These are phyloP conservation scores for Nasalis larvatus DNA, from an alignment of 2,113 vertebrate genomes.

Conservation along the genomic window DNA sequence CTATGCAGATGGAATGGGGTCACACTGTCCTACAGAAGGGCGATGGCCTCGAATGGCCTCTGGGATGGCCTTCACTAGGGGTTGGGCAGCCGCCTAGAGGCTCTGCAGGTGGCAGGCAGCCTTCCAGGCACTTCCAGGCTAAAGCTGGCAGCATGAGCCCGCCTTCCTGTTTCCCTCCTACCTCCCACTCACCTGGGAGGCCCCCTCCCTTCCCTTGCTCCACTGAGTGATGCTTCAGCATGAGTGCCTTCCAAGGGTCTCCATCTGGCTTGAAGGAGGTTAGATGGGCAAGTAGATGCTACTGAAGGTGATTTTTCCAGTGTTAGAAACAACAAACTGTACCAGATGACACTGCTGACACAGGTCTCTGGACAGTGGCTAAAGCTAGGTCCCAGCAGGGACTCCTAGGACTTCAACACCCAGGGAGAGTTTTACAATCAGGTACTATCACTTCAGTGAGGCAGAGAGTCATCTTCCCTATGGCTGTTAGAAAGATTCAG, in stretches of 20 bases:
- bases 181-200: background rate
- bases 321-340: constrained; percentile 73
- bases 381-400: constrained; percentile 86
- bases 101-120: background rate
- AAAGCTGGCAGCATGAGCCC: background rate
- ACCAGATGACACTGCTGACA: constrained; percentile 64
- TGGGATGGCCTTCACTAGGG: background rate
- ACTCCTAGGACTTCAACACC: constrained; percentile 82
- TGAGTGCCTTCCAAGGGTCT: background rate
- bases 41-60: background rate
- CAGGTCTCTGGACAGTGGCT: constrained; percentile 75
- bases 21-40: background rate
- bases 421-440: constrained; percentile 85
- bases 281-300: constrained; percentile 75
- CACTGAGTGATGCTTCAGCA: background rate
- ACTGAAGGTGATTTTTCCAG: constrained; percentile 69
- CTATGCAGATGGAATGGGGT: background rate
- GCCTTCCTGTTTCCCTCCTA: background rate
- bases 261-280: background rate
- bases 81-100: background rate
- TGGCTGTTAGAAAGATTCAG: background rate
- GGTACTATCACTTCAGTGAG: constrained; percentile 84
- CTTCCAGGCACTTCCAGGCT: background rate
- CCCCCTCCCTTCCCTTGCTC: background rate
- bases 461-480: background rate